A percentile compares a stretch with the other conserved stretches of the same genome.
Evolutionary conservation across 1,140 invertebrate species (phyloP).

Genomic region (Hyles euphorbiae): DNA sequence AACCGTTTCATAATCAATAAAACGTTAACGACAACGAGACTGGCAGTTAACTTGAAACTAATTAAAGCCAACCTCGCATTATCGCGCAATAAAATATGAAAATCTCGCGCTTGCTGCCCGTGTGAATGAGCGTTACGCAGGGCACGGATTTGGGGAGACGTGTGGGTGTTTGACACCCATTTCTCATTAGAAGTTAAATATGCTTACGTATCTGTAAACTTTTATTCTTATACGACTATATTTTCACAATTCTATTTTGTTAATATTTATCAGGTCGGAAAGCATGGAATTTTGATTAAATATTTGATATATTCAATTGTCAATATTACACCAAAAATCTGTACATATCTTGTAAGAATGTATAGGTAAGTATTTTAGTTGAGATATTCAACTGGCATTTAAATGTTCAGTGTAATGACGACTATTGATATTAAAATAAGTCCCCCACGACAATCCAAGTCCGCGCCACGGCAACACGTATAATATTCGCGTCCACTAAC

Average conservation of each 20-base stretch:
- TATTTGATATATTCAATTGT: too few species aligned
- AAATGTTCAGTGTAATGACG: too few species aligned
- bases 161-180: background rate
- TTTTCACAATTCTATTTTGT: too few species aligned
- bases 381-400: too few species aligned
- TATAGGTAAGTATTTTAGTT: too few species aligned
- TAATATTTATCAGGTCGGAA: too few species aligned
- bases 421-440: background rate
- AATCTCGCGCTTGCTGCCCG: conserved; percentile 25
- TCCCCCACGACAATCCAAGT: background rate
- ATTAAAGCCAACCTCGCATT: conserved; percentile 35
- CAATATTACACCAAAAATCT: too few species aligned
- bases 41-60: conserved; percentile 23
- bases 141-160: background rate
- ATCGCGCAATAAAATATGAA: conserved; percentile 43
- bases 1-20: conserved; percentile 25
- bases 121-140: conserved; percentile 40
- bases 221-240: too few species aligned
- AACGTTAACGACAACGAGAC: conserved; percentile 3
- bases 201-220: too few species aligned
- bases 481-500: conserved; percentile 65
- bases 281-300: too few species aligned
- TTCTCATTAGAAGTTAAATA: too few species aligned
- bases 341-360: too few species aligned
- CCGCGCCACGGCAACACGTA: conserved; percentile 6